These are phyloP conservation scores for Entomyzon cyanotis DNA, from an alignment of 2,113 vertebrate genomes.

Conservation along the genomic window DNA sequence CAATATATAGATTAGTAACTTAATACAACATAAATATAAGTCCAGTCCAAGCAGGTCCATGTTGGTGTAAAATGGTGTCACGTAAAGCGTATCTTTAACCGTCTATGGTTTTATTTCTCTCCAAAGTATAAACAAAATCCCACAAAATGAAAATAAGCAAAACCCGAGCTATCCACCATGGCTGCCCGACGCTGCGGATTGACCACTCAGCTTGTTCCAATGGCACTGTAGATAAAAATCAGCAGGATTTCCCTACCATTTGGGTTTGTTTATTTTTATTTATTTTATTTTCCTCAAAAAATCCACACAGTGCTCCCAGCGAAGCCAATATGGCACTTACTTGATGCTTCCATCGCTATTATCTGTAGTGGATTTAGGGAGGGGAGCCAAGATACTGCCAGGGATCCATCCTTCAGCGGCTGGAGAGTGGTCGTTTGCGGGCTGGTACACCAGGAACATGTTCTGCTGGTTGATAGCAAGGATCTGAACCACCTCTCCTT, in stretches of 20 bases:
- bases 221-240: conserved; percentile 60
- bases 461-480: conserved; percentile 97
- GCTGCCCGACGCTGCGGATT: conserved; percentile 62
- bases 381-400: conserved; percentile 86
- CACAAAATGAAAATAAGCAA: conserved; percentile 54
- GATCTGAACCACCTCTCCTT: conserved; percentile 94
- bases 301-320: conserved; percentile 80
- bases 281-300: conserved; percentile 67
- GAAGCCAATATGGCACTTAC: conserved; percentile 90
- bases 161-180: conserved; percentile 45
- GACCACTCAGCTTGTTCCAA: conserved; percentile 73
- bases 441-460: conserved; percentile 95
- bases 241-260: conserved; percentile 69
- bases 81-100: conserved; percentile 70
- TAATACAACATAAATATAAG: conserved; percentile 80
- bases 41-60: conserved; percentile 86
- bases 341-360: conserved; percentile 93
- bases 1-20: conserved; percentile 83
- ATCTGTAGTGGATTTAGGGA: conserved; percentile 86
- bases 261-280: conserved; percentile 49
- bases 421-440: conserved; percentile 88
- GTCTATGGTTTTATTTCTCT: conserved; percentile 75
- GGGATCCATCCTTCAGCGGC: conserved; percentile 98
- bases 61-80: conserved; percentile 78
- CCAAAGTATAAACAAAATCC: conserved; percentile 75